Conservation (phyloP, 92 coral and sea anemone genomes). For the Porites divaricata region DNA sequence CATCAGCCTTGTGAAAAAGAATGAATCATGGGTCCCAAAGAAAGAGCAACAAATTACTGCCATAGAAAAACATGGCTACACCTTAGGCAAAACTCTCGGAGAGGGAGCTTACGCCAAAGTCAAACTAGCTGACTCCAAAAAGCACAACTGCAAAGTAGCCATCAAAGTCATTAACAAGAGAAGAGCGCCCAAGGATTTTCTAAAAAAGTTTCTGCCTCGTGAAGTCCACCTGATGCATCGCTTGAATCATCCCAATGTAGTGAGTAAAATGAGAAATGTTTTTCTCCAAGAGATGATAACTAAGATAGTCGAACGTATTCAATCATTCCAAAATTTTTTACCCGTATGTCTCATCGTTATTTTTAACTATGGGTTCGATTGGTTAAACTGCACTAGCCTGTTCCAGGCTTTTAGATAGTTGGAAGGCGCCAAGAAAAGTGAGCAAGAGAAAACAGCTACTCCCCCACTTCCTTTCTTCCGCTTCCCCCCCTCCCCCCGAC, state of each 20-base stretch:
- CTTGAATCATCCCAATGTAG: conserved; percentile 84
- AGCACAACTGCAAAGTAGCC: conserved; percentile 75
- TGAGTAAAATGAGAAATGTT: conserved; percentile 33
- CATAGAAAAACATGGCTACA: conserved; percentile 83
- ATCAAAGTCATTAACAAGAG: conserved; percentile 81
- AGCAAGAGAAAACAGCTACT: no score
- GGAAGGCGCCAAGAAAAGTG: no score
- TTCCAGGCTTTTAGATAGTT: no score
- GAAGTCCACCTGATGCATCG: conserved; percentile 83
- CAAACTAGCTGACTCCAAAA: conserved; percentile 75
- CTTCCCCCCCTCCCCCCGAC: no score
- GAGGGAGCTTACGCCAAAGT: conserved; percentile 93
- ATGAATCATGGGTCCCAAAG: conserved; percentile 86
- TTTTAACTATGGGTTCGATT: no score
- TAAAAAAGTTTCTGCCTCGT: conserved; percentile 79
- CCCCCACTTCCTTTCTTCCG: no score
- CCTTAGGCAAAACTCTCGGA: conserved; percentile 67
- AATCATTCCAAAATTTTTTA: no score
- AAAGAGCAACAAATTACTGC: conserved; percentile 57
- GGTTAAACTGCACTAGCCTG: no score
- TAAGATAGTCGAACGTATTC: neutral
- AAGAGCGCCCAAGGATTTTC: conserved; percentile 83
- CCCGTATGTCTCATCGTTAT: no score
- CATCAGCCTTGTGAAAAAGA: conserved; percentile 83
- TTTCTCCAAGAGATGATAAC: no score